Conservation (phyloP, 2,797 vertebrate species). For the Malurus leucopterus region DNA sequence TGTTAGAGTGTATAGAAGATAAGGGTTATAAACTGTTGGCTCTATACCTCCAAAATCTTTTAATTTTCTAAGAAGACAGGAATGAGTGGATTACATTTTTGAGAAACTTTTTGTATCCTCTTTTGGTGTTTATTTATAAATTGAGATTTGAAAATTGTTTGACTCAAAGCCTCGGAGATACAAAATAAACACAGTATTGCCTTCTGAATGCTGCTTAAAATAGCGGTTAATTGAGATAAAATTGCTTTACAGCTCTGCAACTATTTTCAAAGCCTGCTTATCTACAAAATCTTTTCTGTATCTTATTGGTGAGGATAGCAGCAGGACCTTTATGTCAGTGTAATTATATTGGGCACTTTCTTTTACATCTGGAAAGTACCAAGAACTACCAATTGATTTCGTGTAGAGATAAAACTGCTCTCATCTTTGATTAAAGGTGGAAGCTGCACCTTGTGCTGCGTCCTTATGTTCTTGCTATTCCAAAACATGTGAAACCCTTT, state of each 20-base stretch:
- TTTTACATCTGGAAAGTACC: not conserved
- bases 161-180: not conserved
- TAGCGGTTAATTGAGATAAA: not conserved
- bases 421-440: not conserved
- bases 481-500: not conserved
- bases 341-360: not conserved
- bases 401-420: not conserved
- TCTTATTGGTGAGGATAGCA: not conserved
- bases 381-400: not conserved
- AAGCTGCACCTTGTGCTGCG: not conserved
- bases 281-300: not conserved
- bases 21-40: conserved; percentile 17
- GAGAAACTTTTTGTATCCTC: not conserved
- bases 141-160: not conserved
- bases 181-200: not conserved
- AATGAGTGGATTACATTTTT: not conserved
- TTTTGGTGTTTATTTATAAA: not conserved
- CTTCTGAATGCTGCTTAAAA: not conserved
- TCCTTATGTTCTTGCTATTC: not conserved
- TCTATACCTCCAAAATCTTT: conserved; percentile 10
- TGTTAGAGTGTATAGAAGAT: conserved; percentile 35
- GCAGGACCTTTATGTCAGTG: not conserved
- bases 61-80: conserved; percentile 5
- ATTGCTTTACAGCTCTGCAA: not conserved
- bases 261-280: not conserved